Percentiles rank a stretch among this genome's conserved stretches.
Evolutionary conservation across 2,113 vertebrate genomes (phyloP).

Genomic region (Onychostruthus taczanowskii): DNA sequence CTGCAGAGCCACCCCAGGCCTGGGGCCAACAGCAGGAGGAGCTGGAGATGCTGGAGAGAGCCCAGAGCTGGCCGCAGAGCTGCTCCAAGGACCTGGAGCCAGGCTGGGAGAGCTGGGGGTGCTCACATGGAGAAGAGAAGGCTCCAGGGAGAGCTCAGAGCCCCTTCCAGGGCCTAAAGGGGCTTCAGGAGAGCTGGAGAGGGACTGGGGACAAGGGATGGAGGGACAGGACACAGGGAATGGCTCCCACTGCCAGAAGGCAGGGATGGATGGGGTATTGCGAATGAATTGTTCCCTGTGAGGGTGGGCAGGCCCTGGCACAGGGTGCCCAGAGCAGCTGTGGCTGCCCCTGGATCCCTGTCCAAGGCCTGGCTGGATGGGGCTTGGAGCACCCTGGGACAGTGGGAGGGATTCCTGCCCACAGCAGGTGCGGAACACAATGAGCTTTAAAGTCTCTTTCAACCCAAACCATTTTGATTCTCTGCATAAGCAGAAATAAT

Average conservation of each 20-base stretch:
- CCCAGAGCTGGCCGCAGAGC: fast-evolving
- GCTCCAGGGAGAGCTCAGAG: not conserved
- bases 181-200: not conserved
- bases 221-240: not conserved
- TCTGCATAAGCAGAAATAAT: not conserved
- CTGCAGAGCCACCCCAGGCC: not conserved
- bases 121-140: not conserved
- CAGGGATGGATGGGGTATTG: fast-evolving
- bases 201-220: not conserved
- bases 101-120: not conserved
- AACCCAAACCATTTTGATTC: not conserved
- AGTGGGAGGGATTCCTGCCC: not conserved
- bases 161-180: fast-evolving
- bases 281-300: fast-evolving
- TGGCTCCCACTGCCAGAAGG: not conserved
- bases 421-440: not conserved
- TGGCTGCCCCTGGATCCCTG: not conserved
- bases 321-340: not conserved
- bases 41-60: fast-evolving
- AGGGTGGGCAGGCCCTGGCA: fast-evolving
- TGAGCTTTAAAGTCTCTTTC: not conserved
- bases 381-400: fast-evolving
- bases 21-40: fast-evolving
- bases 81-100: not conserved
- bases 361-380: fast-evolving